Evolutionary conservation across 2,797 vertebrate species (phyloP), one percentile per base, ranked within the genome.

Genomic region (Ibycter americanus): DNA sequence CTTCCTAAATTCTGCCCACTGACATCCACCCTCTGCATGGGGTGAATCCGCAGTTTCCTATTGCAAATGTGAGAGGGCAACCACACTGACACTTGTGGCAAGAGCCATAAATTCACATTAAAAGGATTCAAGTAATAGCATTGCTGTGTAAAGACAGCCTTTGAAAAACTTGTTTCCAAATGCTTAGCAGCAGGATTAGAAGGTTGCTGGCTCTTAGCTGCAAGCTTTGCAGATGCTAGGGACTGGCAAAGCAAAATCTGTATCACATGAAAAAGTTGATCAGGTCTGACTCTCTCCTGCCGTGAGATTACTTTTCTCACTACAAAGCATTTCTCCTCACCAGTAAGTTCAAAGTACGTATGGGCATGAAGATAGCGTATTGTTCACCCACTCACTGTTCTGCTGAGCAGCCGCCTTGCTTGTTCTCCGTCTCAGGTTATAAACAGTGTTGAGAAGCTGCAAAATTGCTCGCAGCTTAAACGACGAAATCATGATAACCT

Each of bases 251-350:
- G 95, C 94, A 96, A 92, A 97, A 96, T 94, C 90, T 96, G 89
- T 94, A 93, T 87, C 94, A 92, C 91, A 92, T 94, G 90, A 91
- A 95, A 97, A 97, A 96, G 96, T 96, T 97, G 95, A 94, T 96
- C 96, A 79, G 82, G 93, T 90, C 85, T 86, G 90, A 76, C 94
- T 97, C 73, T 92, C 84, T 82, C 95, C 91, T 91, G 89, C 94
- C 9, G 29, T 89, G 95, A 95, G 95, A 97, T 97, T 96, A 96
- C 94, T 95, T 96, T 97, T 92, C 92, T 94, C 82, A 95, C 97
- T 96, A 97, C 93, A 96, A 96, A 96, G 95, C 93, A 72, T 73
- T 97, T 97, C 89, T 96, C 77, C 92, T 85, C 87, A 91, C 92
- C 93, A 89, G 65, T 91, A 81, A 92, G 82, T 96, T 95, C 95